A percentile compares a stretch with the other conserved stretches of the same genome.
Evolutionary conservation across 2,888 invertebrate genomes (phyloP).

Genomic region (Xestia rhomboidea): DNA sequence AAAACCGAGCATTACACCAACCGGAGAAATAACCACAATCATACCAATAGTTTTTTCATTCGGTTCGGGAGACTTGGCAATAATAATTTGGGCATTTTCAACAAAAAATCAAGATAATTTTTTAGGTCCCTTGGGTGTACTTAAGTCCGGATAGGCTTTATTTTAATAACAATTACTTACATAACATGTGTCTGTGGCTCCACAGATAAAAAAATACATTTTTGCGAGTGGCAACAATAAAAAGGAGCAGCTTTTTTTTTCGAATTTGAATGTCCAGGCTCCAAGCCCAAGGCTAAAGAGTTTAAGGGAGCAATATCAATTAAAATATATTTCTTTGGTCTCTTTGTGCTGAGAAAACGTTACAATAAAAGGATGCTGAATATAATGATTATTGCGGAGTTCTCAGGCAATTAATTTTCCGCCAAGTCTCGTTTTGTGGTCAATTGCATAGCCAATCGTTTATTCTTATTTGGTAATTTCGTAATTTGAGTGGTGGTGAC

Average conservation of each 20-base stretch:
- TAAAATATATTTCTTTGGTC: constrained; percentile 23
- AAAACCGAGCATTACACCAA: constrained; percentile 33
- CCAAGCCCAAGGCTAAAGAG: neutral
- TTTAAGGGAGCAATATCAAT: constrained; percentile 35
- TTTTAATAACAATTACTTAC: constrained; percentile 56
- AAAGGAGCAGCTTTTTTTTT: constrained; percentile 6
- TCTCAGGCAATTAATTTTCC: constrained; percentile 5
- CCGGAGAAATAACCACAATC: constrained; percentile 32
- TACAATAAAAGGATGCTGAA: constrained; percentile 9
- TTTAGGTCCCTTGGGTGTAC: constrained; percentile 28
- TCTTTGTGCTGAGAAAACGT: constrained; percentile 1
- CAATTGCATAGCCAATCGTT: constrained; percentile 1
- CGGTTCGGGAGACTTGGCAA: constrained; percentile 14
- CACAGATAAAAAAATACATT: constrained; percentile 10
- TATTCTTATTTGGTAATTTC: neutral
- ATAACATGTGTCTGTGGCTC: constrained; percentile 17
- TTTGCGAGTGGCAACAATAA: constrained; percentile 4
- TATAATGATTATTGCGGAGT: constrained; percentile 23
- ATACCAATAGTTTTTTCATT: constrained; percentile 52
- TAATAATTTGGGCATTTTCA: constrained; percentile 54
- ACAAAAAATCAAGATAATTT: constrained; percentile 22
- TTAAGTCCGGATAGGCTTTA: constrained; percentile 19
- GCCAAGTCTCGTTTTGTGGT: constrained; percentile 4
- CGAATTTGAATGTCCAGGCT: neutral
- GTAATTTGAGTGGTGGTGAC: neutral